Base-by-base conservation (phyloP, 2,113 vertebrate species). In the Leptobrachium ailaonicum region DNA sequence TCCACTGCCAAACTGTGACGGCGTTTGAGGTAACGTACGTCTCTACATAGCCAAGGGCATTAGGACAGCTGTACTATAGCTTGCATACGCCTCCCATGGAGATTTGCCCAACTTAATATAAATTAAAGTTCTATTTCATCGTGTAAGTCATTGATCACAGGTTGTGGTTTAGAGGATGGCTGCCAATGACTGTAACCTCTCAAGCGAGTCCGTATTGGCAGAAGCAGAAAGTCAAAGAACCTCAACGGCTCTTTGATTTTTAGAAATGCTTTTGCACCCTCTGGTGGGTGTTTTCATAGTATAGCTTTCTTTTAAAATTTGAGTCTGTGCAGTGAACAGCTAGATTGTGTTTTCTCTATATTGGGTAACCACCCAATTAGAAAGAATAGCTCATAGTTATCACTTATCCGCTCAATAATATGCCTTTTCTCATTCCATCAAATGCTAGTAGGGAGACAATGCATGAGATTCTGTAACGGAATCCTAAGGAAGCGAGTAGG, bases 51-150 rank as follows among this genome's bases (percentile, higher is more conserved):
- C 8, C 47, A 50, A 50, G 4, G 47, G 47, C 47, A 5, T 50
- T 50, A 50, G 47, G 47, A 50, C 4, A 50, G 8, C 4, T 5
- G 8, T 50, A 5, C 47, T 50, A 50, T 4, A 50, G 47, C 47
- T 50, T 5, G 8, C 4, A 50, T 8, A 5, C 47, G 8, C 47
- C 47, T 14, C 66, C 66, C 66, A 47, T 72, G 8, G 77, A 79
- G 77, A 62, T 78, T 71, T 72, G 69, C 66, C 66, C 64, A 44
- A 60, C 62, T 42, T 73, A 53, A 66, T 75, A 69, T 75, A 75
- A 80, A 80, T 80, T 68, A 80, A 69, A 73, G 43, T 72, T 75
- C 66, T n/a, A 75, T 80, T 80, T 80, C 47, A 73, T 73, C 67
- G 78, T 80, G 71, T 68, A 69, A 77, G 67, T 63, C 78, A 73